phyloP scores from a whole-genome alignment of 2,888 invertebrate species.

The Suillia variegata region DNA sequence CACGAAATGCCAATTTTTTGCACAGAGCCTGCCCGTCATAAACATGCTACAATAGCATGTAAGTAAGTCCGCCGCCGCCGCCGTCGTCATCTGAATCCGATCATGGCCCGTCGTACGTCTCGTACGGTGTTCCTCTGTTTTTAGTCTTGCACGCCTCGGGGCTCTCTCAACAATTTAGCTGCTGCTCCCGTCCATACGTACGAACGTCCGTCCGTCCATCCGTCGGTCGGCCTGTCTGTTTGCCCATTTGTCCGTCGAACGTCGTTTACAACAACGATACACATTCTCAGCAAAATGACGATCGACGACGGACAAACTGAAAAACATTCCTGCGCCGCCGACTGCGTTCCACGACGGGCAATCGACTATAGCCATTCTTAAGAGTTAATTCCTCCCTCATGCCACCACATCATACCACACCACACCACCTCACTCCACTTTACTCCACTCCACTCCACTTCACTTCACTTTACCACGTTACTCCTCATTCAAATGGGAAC shows the following conservation, averaged over 20 bases:
- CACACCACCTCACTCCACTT: no score
- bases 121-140: conserved; percentile 28
- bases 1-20: conserved; percentile 6
- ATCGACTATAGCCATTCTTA: conserved; percentile 22
- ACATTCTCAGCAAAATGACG: conserved; percentile 19
- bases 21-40: neutral
- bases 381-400: no score
- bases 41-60: conserved; percentile 1
- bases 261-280: conserved; percentile 33
- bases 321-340: conserved; percentile 7
- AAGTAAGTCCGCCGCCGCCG: conserved; percentile 24
- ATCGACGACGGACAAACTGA: conserved; percentile 3
- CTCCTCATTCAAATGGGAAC: conserved; percentile 23
- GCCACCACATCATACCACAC: no score
- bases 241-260: conserved; percentile 23
- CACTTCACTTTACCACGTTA: no score
- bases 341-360: neutral
- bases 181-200: conserved; percentile 31
- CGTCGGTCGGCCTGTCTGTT: conserved; percentile 17
- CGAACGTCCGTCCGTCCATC: no score
- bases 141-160: conserved; percentile 53
- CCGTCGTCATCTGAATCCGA: conserved; percentile 27
- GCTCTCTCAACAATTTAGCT: conserved; percentile 56
- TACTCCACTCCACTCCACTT: no score
- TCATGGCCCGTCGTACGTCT: no score